Conservation (phyloP, 1,140 invertebrate genomes). For the Drosophila yakuba region DNA sequence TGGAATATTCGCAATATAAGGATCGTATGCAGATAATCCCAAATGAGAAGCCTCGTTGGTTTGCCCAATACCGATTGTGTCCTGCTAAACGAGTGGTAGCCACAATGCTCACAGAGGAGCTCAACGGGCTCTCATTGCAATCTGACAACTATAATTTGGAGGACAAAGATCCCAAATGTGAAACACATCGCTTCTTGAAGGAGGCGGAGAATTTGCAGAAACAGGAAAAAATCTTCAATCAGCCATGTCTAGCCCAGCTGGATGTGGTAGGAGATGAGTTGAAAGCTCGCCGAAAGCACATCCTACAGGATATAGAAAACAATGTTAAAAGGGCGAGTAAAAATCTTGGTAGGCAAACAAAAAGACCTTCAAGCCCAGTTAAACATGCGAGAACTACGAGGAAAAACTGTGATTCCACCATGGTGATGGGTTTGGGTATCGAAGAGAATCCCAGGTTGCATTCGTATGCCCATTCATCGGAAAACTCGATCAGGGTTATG, state of each 20-base stretch:
- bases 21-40: constrained; percentile 15
- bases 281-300: neutral
- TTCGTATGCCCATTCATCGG: neutral
- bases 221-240: neutral
- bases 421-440: constrained; percentile 4
- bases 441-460: neutral
- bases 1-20: constrained; percentile 9
- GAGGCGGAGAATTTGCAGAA: neutral
- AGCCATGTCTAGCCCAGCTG: constrained; percentile 8
- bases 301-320: constrained; percentile 41
- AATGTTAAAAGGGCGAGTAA: constrained; percentile 34
- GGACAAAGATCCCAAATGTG: neutral
- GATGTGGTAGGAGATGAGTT: neutral
- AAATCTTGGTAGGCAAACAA: neutral
- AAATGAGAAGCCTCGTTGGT: constrained; percentile 38
- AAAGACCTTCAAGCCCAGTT: neutral
- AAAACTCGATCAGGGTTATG: constrained; percentile 8
- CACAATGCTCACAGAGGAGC: constrained; percentile 16
- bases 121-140: constrained; percentile 9
- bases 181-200: constrained; percentile 5
- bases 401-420: neutral
- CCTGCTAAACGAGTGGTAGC: constrained; percentile 32
- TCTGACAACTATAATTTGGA: too few species aligned
- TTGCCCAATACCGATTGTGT: constrained; percentile 27
- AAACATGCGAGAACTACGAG: neutral